Evolutionary conservation across 2,797 vertebrate species (phyloP).

Genomic region (Pyrocephalus nanus): DNA sequence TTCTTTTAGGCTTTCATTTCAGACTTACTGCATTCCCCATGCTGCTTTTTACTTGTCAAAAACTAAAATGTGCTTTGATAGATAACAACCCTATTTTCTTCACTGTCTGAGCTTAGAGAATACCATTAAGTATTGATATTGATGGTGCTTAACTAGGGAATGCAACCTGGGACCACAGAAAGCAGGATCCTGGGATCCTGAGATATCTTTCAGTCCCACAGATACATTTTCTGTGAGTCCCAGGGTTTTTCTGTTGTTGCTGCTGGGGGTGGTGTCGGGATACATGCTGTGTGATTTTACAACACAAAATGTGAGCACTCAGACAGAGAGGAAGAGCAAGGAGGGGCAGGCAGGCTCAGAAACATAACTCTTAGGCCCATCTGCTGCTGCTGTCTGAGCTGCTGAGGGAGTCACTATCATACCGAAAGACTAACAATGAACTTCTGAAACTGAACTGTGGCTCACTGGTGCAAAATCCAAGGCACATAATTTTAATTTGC

Average conservation of each 20-base stretch:
- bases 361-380: conserved; percentile 61
- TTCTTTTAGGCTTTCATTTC: conserved; percentile 83
- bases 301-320: not conserved
- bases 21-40: conserved; percentile 80
- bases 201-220: conserved; percentile 44
- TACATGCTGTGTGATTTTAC: conserved; percentile 58
- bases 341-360: not conserved
- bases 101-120: conserved; percentile 80
- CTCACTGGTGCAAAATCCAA: not conserved
- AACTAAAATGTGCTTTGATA: conserved; percentile 85
- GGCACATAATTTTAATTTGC: conserved; percentile 9
- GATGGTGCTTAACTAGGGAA: conserved; percentile 79
- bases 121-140: conserved; percentile 82
- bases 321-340: conserved; percentile 20
- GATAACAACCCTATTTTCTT: conserved; percentile 83
- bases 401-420: conserved; percentile 22
- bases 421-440: conserved; percentile 41
- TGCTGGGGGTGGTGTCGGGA: not conserved
- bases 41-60: conserved; percentile 83
- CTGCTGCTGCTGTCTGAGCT: conserved; percentile 61
- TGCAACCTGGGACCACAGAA: conserved; percentile 72
- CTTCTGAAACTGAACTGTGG: conserved; percentile 21
- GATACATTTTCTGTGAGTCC: conserved; percentile 12
- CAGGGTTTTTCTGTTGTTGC: conserved; percentile 35
- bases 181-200: conserved; percentile 64